Evolutionary conservation across 2,888 invertebrate species (phyloP), one percentile per base, ranked within the genome.

Genomic region (Standfussiana lucernea): DNA sequence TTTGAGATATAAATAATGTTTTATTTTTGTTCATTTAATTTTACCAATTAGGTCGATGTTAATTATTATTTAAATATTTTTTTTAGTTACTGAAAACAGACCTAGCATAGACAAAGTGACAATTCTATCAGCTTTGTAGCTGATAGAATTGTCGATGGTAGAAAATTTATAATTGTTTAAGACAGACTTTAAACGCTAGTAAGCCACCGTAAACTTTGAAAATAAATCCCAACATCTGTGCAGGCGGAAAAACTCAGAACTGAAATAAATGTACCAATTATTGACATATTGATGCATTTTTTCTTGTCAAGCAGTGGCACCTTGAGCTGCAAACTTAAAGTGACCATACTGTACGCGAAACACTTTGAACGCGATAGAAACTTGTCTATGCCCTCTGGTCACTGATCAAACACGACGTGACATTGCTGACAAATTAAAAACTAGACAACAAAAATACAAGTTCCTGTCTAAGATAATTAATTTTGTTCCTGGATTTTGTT

Each of bases 1-100:
- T 59, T 42, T 28, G 32, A 67, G 47, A 59, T 32, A 56, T 56
- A n/a, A 53, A 53, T n/a, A n/a, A 53, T 53, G 50, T 50, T n/a
- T 53, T 53, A 4, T 50, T 6, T 15, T 28, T 56, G 56, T 28
- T n/a, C 7, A 28, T 56, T n/a, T 53, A n/a, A 28, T 28, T 28
- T 15, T 53, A 53, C n/a, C n/a, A n/a, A n/a, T n/a, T 3, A 50
- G 24, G 10, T n/a, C n/a, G 24, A 2, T 50, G 24, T 8, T 50
- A 21, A 47, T 47, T 47, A 47, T 47, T 47, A 3, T 50, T 8
- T 24, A 24, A 50, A 50, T 24, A 10, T 8, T 50, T 50, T 50
- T 47, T 24, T 3, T 50, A 1, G 10, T 8, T 50, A 11, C n/a
- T 0, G 53, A 53, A 24, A n/a, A 53, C 10, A n/a, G 0, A 50